phyloP scores from a whole-genome alignment of 2,888 invertebrate genomes.

The Lysandra coridon region DNA sequence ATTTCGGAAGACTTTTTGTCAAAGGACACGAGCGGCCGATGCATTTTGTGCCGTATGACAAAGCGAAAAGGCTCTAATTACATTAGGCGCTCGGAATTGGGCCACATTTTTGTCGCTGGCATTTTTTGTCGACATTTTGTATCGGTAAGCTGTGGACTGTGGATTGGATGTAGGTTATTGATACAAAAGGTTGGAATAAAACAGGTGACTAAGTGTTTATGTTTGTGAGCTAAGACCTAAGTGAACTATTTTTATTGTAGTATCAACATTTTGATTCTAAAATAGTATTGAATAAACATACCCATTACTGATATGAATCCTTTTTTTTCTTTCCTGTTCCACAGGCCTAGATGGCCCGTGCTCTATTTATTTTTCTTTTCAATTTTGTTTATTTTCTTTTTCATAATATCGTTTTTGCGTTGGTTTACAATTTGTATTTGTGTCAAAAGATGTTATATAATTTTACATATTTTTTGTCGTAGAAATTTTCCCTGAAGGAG shows the following conservation, averaged over 20 bases:
- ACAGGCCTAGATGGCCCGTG: too few species aligned
- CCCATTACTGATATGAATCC: too few species aligned
- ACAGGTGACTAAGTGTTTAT: conserved; percentile 25
- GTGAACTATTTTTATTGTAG: background rate
- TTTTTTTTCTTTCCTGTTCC: too few species aligned
- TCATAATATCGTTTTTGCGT: too few species aligned
- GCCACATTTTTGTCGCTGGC: conserved; percentile 55
- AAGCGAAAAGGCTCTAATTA: conserved; percentile 40
- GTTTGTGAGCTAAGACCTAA: background rate
- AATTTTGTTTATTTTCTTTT: too few species aligned
- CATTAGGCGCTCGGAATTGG: conserved; percentile 47
- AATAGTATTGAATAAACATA: too few species aligned
- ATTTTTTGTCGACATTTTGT: conserved; percentile 52
- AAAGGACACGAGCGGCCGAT: conserved; percentile 46
- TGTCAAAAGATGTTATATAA: too few species aligned
- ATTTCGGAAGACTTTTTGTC: conserved; percentile 53
- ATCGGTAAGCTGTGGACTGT: conserved; percentile 47
- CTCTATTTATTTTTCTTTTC: too few species aligned
- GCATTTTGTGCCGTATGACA: conserved; percentile 41
- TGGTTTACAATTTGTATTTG: too few species aligned
- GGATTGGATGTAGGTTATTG: conserved; percentile 46
- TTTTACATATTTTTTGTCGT: too few species aligned
- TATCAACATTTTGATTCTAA: too few species aligned
- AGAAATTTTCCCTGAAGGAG: too few species aligned
- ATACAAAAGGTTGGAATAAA: conserved; percentile 30